phyloP scores from a whole-genome alignment of 2,888 invertebrate species.

The Limenitis camilla region DNA sequence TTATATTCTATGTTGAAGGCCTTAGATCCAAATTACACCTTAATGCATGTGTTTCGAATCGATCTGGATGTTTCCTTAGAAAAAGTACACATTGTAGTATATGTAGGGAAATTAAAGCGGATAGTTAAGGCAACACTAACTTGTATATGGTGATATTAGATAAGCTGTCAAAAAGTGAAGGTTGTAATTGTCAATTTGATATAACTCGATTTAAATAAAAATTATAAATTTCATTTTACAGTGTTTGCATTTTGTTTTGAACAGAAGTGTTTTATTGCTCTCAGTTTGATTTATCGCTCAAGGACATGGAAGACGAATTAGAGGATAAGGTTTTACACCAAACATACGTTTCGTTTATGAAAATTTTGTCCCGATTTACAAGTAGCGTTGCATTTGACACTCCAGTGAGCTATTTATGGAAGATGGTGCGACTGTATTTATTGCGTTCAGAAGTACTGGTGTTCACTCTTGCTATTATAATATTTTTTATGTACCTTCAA shows the following conservation, averaged over 20 bases:
- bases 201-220: no score
- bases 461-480: conserved; percentile 79
- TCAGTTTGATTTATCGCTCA: conserved; percentile 15
- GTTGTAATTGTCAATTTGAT: no score
- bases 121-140: no score
- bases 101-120: no score
- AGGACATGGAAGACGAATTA: conserved; percentile 91
- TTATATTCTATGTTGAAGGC: no score
- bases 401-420: conserved; percentile 84
- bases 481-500: conserved; percentile 87
- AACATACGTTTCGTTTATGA: conserved; percentile 90
- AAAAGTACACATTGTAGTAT: no score
- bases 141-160: no score
- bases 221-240: no score
- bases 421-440: conserved; percentile 84
- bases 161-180: no score
- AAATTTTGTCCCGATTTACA: conserved; percentile 87
- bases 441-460: conserved; percentile 86
- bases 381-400: conserved; percentile 86
- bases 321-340: conserved; percentile 92
- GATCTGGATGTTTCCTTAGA: no score
- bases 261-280: conserved; percentile 2
- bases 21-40: no score
- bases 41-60: no score
- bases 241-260: background rate